Base-by-base conservation (phyloP, 2,888 invertebrate species). In the Oegoconia quadripuncta region DNA sequence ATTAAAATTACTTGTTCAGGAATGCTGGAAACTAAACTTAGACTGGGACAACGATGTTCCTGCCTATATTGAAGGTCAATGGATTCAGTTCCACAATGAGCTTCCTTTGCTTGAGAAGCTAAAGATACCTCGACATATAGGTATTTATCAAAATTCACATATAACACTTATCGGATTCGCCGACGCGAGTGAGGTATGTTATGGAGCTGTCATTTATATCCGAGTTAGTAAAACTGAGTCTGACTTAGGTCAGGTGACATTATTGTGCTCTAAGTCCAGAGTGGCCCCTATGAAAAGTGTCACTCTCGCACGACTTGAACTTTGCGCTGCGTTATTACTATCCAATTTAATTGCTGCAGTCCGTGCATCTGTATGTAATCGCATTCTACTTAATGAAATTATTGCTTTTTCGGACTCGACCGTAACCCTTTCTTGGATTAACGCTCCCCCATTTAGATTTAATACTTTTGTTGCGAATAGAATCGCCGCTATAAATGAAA, bases 141-240 rank as follows among this genome's bases (percentile, higher is more conserved):
- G 20, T 20, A 8, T 8, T 4, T 6, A 4, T 6, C 20, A 20
- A 8, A 20, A 20, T 20, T 20, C 5, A 6, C 5, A 6, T 8
- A 20, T 20, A 6, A 6, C 20, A 4, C 4, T 20, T 8, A 4
- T 20, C 4, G 20, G 20, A 4, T 20, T 20, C 8, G 20, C 20
- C 4, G 20, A 20, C 8, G 20, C 20, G 5, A 37, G 37, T 17
- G 37, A 28, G 31, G 38, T 32, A 30, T 15, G 20, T 5, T 40
- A 27, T 30, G 33, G 20, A 8, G 20, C 5, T 4, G 20, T 20
- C 5, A 8, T 20, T 4, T 20, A 20, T 20, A 4, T 20, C 4
- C 20, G 8, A 4, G 20, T 20, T 14, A 11, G 11, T 12, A 22
- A 4, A 18, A 13, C 3, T n/a, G 11, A 17, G 3, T 12, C 18